These are phyloP conservation scores for Phasianus colchicus DNA, from an alignment of 2,113 vertebrate species.

Conservation along the genomic window DNA sequence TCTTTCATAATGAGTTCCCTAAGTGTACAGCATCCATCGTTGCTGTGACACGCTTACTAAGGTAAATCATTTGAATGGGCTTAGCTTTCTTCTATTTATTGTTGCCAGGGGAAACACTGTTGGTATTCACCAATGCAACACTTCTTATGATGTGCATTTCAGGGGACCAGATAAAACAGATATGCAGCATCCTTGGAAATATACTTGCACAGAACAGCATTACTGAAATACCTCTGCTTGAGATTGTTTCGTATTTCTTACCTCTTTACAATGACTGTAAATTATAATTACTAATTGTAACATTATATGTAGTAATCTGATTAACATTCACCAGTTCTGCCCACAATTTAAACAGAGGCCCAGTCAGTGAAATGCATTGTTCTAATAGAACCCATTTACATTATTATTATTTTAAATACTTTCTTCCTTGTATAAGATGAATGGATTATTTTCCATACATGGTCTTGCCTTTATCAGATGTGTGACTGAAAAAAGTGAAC, in stretches of 20 bases:
- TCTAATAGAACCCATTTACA: neutral
- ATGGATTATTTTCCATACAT: neutral
- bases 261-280: neutral
- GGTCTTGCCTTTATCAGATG: neutral
- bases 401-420: neutral
- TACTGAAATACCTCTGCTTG: neutral
- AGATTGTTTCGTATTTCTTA: neutral
- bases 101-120: conserved; percentile 61
- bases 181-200: neutral
- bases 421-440: neutral
- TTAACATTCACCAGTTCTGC: neutral
- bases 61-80: conserved; percentile 45
- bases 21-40: conserved; percentile 22
- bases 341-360: neutral
- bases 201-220: neutral
- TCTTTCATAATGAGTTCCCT: neutral
- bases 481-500: neutral
- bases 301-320: neutral
- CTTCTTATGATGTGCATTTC: conserved; percentile 4
- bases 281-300: neutral
- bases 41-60: neutral
- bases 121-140: conserved; percentile 17
- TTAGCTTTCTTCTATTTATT: conserved; percentile 19
- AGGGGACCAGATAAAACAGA: neutral
- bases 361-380: neutral